phyloP scores from a whole-genome alignment of 1,140 invertebrate genomes.

The Brachionus paranguensis region DNA sequence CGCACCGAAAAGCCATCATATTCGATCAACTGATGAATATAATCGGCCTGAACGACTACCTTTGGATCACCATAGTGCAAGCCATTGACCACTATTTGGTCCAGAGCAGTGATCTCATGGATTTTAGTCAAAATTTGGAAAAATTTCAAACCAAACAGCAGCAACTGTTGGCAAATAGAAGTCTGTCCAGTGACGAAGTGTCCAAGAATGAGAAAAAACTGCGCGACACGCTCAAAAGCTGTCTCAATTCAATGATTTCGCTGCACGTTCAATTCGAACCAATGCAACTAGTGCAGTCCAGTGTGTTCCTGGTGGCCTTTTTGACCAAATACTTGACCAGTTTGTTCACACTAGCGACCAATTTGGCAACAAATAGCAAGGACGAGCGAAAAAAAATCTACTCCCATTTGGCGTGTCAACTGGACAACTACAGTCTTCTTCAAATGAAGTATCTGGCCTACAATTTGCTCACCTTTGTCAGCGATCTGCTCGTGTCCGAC shows the following conservation, averaged over 20 bases:
- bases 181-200: neutral
- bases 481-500: constrained; percentile 8
- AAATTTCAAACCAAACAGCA: constrained; percentile 20
- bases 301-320: constrained; percentile 19
- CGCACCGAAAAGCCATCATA: constrained; percentile 72
- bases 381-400: constrained; percentile 20
- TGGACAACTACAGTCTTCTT: constrained; percentile 27
- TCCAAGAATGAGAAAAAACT: constrained; percentile 34
- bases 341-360: neutral
- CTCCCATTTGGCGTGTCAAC: constrained; percentile 33
- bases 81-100: constrained; percentile 32
- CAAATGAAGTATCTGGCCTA: constrained; percentile 38
- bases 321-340: constrained; percentile 33
- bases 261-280: constrained; percentile 28
- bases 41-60: constrained; percentile 64
- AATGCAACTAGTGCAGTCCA: constrained; percentile 1
- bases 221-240: constrained; percentile 1
- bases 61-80: constrained; percentile 62
- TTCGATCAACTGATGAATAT: constrained; percentile 72
- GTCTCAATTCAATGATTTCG: constrained; percentile 3
- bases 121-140: constrained; percentile 33
- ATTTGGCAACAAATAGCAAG: neutral
- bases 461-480: constrained; percentile 38
- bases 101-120: constrained; percentile 7
- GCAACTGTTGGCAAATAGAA: neutral